Conservation (phyloP, 2,888 invertebrate species). For the Saturnia japonica region DNA sequence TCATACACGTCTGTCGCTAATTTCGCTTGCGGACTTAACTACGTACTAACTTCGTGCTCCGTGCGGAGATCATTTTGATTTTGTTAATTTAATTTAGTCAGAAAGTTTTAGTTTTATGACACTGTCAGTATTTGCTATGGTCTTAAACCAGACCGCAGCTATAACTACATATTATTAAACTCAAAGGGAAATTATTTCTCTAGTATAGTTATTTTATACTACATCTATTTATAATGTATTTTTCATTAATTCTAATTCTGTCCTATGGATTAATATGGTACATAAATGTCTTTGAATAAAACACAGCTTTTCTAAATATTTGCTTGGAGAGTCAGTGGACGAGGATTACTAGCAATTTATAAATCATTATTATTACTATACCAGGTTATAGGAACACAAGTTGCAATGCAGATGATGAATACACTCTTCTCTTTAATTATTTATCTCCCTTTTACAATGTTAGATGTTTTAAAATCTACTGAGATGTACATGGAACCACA, state of each 20-base stretch:
- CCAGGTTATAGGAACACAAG: no score
- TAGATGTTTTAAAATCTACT: background rate
- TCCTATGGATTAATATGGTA: background rate
- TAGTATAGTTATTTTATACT: no score
- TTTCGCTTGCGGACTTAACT: conserved; percentile 6
- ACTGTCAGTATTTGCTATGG: background rate
- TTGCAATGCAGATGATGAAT: no score
- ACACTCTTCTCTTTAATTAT: no score
- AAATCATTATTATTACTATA: no score
- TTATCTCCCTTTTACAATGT: no score
- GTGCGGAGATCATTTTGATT: conserved; percentile 6
- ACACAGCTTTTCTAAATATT: background rate
- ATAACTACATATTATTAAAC: background rate
- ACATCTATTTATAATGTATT: no score
- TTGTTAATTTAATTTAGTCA: conserved; percentile 5
- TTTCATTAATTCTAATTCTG: background rate
- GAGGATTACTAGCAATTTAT: background rate
- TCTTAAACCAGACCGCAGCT: background rate
- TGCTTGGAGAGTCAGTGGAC: background rate
- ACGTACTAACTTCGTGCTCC: background rate
- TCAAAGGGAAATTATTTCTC: background rate
- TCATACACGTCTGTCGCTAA: conserved; percentile 14
- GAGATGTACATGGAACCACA: background rate
- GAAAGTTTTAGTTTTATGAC: conserved; percentile 5
- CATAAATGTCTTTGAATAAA: background rate